phyloP scores from a whole-genome alignment of 2,113 vertebrate species.

The Antechinus stuartii region DNA sequence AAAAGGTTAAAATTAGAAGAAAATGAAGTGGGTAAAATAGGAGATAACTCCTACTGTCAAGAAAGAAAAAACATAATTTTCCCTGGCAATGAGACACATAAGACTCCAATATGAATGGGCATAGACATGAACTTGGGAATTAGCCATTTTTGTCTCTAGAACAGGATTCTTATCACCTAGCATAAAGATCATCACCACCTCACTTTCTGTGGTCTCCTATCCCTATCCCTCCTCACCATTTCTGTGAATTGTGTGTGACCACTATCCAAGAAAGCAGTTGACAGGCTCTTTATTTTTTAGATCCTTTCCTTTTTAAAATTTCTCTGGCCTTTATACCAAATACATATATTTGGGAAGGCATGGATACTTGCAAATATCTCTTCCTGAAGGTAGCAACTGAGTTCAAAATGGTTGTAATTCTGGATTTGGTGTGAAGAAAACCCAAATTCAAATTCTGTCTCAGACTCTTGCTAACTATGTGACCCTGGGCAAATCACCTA shows the following conservation, averaged over 20 bases:
- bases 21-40: not conserved
- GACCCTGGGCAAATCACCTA: not conserved
- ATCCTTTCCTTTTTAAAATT: not conserved
- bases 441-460: not conserved
- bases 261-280: not conserved
- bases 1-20: constrained; percentile 44
- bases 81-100: not conserved
- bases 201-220: not conserved
- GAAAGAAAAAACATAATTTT: not conserved
- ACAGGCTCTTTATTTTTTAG: not conserved
- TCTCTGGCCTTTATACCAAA: not conserved
- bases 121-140: not conserved
- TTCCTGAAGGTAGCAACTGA: not conserved
- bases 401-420: not conserved
- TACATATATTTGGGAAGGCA: not conserved
- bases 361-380: not conserved
- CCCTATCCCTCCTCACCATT: not conserved
- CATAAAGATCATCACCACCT: not conserved
- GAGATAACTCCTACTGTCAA: not conserved
- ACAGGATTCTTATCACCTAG: not conserved
- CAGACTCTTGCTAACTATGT: not conserved
- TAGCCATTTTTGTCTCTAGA: not conserved
- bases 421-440: not conserved
- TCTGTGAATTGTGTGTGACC: not conserved
- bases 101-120: not conserved